Evolutionary conservation across 2,888 invertebrate genomes (phyloP).

Genomic region (Odontomyia ornata): DNA sequence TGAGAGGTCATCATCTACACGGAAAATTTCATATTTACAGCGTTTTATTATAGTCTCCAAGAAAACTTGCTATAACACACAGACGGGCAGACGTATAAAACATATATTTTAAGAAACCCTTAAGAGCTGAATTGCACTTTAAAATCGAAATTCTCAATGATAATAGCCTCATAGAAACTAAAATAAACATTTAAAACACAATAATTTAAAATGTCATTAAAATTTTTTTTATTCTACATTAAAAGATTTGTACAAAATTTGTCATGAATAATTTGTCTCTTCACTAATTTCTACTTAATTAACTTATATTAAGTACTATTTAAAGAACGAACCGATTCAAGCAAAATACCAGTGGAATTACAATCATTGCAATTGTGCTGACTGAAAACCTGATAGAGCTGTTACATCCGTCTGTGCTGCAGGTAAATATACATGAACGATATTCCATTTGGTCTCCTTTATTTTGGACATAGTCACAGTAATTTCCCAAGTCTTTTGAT

Average conservation of each 20-base stretch:
- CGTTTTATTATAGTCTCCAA: too few relatives aligned
- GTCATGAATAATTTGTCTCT: not conserved
- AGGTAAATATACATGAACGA: constrained; percentile 88
- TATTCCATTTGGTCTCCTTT: constrained; percentile 86
- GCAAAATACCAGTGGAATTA: constrained; percentile 19
- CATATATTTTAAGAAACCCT: too few relatives aligned
- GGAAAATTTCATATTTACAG: too few relatives aligned
- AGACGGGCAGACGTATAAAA: too few relatives aligned
- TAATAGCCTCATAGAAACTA: too few relatives aligned
- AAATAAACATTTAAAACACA: not conserved
- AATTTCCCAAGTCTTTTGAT: constrained; percentile 85
- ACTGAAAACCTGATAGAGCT: constrained; percentile 60
- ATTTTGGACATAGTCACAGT: constrained; percentile 86
- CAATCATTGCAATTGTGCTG: not conserved
- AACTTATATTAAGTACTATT: not conserved
- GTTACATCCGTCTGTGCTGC: constrained; percentile 85
- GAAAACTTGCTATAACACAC: too few relatives aligned
- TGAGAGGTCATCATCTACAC: too few relatives aligned
- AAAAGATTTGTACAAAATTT: constrained; percentile 25
- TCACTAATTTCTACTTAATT: not conserved
- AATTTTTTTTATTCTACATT: not conserved
- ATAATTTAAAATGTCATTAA: not conserved
- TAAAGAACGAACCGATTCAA: constrained; percentile 12
- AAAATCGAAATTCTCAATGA: too few relatives aligned
- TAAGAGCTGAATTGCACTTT: too few relatives aligned